Evolutionary conservation across 2,113 vertebrate genomes (phyloP).

Genomic region (Gallinago paraguaiae): DNA sequence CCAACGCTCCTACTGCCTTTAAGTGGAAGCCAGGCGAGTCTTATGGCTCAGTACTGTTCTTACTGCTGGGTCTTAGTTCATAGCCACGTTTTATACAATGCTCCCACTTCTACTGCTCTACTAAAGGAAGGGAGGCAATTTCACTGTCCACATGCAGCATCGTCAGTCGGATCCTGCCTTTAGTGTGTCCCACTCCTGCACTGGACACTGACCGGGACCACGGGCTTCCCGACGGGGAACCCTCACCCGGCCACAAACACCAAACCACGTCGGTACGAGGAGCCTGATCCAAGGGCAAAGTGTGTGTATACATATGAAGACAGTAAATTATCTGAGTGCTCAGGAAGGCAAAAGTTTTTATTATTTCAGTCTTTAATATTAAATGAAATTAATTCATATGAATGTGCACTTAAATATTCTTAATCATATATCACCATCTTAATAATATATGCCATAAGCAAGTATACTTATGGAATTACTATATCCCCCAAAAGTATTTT

Average conservation of each 20-base stretch:
- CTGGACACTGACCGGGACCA: background rate
- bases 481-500: background rate
- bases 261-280: background rate
- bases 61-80: background rate
- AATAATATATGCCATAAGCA: background rate
- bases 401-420: background rate
- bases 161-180: background rate
- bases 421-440: background rate
- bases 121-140: background rate
- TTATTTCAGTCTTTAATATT: background rate
- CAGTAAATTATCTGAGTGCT: background rate
- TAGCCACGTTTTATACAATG: background rate
- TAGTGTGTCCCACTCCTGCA: background rate
- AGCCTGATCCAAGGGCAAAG: background rate
- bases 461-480: background rate
- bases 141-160: background rate
- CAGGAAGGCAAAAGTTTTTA: background rate
- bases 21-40: background rate
- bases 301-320: background rate
- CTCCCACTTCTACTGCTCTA: background rate
- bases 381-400: background rate
- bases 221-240: background rate
- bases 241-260: fast-evolving
- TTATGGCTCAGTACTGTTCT: background rate
- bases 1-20: background rate